Percentiles rank a stretch among this genome's conserved stretches.
These are phyloP conservation scores for Zapus hudsonius DNA, from an alignment of 2,113 vertebrate species.

Conservation along the genomic window DNA sequence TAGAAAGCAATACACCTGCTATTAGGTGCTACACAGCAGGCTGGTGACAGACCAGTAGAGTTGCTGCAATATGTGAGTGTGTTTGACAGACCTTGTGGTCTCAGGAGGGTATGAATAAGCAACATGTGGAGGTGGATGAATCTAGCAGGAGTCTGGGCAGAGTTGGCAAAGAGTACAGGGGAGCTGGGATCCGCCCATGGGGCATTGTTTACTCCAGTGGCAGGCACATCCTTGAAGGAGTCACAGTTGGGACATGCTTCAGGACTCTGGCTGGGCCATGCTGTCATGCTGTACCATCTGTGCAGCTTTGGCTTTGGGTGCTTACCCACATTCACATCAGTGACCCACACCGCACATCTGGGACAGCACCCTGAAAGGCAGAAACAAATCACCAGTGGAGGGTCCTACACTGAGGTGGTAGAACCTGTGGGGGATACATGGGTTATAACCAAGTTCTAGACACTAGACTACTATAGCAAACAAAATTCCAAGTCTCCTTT, in stretches of 20 bases:
- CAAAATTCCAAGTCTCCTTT: background rate
- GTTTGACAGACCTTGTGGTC: background rate
- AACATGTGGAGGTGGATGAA: background rate
- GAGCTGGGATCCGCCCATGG: background rate
- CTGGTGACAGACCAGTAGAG: background rate
- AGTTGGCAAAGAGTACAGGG: background rate
- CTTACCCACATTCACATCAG: background rate
- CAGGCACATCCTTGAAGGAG: background rate
- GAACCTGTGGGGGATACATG: background rate
- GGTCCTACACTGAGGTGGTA: background rate
- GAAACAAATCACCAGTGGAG: background rate
- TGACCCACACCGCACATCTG: background rate
- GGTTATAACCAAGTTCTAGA: slow-evolving; percentile 13
- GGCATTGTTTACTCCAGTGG: slow-evolving; percentile 8
- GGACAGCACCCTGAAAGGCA: background rate
- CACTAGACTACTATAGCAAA: background rate
- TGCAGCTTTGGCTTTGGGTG: background rate
- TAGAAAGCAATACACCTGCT: background rate
- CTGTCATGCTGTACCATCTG: background rate
- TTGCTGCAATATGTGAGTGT: background rate
- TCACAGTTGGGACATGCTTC: background rate
- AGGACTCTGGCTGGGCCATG: background rate
- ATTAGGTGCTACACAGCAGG: background rate
- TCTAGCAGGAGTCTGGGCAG: slow-evolving; percentile 36
- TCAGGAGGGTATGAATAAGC: slow-evolving; percentile 48